Conservation (phyloP, 1,140 invertebrate genomes). For the Latrodectus geometricus region DNA sequence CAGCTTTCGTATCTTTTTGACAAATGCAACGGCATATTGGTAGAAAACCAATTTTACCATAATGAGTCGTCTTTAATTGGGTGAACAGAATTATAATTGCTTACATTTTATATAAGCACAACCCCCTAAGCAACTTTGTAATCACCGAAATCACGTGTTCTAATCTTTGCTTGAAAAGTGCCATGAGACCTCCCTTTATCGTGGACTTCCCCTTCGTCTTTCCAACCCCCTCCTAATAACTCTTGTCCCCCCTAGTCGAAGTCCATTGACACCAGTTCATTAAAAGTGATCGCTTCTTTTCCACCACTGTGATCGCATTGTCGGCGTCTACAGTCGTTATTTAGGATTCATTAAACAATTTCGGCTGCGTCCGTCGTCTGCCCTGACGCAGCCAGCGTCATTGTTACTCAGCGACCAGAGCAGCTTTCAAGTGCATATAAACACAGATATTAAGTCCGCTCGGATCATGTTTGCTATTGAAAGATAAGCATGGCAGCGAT, state of each 20-base stretch:
- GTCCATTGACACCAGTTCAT: constrained; percentile 47
- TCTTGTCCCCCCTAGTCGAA: constrained; percentile 4
- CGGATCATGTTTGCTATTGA: not conserved
- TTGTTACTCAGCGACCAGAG: not conserved
- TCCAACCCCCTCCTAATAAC: not conserved
- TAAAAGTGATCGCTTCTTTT: constrained; percentile 4
- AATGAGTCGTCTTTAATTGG: no score
- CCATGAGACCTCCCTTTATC: not conserved
- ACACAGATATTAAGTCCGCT: not conserved
- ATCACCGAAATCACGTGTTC: constrained; percentile 1
- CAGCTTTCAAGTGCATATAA: not conserved
- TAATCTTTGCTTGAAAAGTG: not conserved
- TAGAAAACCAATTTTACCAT: no score
- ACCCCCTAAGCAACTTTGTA: not conserved
- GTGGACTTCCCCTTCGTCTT: not conserved
- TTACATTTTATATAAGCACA: not conserved
- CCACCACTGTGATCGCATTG: constrained; percentile 3
- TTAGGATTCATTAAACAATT: constrained; percentile 41
- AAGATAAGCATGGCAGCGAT: not conserved
- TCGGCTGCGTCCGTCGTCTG: not conserved
- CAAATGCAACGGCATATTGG: no score
- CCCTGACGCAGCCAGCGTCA: not conserved
- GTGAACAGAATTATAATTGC: no score
- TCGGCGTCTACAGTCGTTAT: not conserved
- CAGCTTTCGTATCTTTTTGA: no score